Evolutionary conservation across 2,797 vertebrate species (phyloP).

Genomic region (Echeneis naucrates): DNA sequence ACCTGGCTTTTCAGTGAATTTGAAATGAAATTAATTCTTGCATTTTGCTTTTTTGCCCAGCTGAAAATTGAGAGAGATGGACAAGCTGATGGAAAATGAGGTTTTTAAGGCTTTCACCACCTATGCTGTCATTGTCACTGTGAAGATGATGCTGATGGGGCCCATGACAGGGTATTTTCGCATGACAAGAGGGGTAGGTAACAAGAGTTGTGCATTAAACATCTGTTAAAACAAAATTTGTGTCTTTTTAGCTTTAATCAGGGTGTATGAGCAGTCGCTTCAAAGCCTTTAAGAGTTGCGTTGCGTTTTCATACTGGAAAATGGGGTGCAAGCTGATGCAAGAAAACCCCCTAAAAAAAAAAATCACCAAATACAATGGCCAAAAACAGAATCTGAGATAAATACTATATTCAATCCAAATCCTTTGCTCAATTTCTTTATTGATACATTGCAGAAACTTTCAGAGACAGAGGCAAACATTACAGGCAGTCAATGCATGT

Average conservation of each 20-base stretch:
- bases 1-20: neutral
- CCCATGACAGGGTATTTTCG: conserved; percentile 37
- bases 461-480: neutral
- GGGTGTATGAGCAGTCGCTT: neutral
- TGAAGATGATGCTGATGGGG: conserved; percentile 62
- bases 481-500: neutral
- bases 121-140: conserved; percentile 35
- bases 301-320: neutral
- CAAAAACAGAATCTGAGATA: neutral
- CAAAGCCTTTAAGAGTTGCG: neutral
- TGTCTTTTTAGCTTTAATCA: neutral
- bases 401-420: neutral
- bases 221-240: neutral
- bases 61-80: conserved; percentile 27
- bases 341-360: neutral
- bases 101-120: conserved; percentile 46
- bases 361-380: neutral
- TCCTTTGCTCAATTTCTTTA: neutral
- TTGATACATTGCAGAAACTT: neutral
- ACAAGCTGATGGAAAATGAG: conserved; percentile 35
- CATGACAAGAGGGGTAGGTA: conserved; percentile 35
- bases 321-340: neutral
- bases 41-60: neutral
- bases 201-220: neutral
- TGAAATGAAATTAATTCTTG: neutral